Conservation (phyloP, 2,797 vertebrate genomes). For the Vireo griseus region DNA sequence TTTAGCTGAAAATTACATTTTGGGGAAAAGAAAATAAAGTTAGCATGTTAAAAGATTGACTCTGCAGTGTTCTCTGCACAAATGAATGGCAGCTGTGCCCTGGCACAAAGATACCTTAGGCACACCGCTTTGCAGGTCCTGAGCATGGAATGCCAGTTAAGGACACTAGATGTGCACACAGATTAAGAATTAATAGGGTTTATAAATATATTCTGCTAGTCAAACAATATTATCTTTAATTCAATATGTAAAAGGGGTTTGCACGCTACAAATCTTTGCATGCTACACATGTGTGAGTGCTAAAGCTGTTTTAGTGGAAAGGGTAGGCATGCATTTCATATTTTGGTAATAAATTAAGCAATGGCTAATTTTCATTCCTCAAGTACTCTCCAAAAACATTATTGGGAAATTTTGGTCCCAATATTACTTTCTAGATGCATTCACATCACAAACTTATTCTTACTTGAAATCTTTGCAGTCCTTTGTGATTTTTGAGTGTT, state of each 20-base stretch:
- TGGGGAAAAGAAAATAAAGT: neutral
- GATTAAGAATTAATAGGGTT: neutral
- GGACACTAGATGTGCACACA: neutral
- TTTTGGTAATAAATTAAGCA: neutral
- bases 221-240: neutral
- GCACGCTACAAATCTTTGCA: neutral
- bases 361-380: neutral
- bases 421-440: neutral
- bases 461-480: neutral
- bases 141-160: fast-evolving
- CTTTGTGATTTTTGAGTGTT: neutral
- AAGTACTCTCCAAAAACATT: neutral
- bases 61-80: neutral
- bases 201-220: neutral
- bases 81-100: neutral
- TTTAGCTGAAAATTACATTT: constrained; percentile 3
- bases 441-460: neutral
- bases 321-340: neutral
- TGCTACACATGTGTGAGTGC: neutral
- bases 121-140: neutral
- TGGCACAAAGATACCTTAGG: fast-evolving
- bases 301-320: neutral
- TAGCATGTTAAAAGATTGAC: neutral
- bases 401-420: neutral
- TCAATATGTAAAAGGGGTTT: neutral